A percentile compares a stretch with the other conserved stretches of the same genome.
Evolutionary conservation across 1,140 invertebrate genomes (phyloP).

Genomic region (Drosophila eugracilis): DNA sequence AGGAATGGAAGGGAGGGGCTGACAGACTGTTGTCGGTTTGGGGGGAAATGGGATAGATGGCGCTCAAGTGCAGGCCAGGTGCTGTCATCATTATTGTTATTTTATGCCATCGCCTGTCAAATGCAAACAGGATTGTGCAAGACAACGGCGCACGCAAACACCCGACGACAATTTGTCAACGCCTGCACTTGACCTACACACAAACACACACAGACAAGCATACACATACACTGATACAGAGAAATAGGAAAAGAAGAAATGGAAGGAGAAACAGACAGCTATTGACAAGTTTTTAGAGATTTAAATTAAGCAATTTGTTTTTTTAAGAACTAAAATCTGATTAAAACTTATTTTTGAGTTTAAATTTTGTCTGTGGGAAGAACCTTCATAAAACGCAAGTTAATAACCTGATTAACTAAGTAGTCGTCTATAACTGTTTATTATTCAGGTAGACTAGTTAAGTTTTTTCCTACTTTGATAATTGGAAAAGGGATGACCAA

Average conservation of each 20-base stretch:
- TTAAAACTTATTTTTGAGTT: not conserved
- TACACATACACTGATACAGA: not conserved
- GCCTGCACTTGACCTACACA: constrained; percentile 74
- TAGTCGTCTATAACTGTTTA: not conserved
- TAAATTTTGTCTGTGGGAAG: too few species aligned
- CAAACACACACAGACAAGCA: constrained; percentile 31
- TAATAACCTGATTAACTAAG: too few species aligned
- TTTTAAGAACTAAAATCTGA: not conserved
- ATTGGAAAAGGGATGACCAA: constrained; percentile 7
- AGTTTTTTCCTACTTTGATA: too few species aligned
- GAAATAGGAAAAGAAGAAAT: too few species aligned
- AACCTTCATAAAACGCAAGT: too few species aligned
- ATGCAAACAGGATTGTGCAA: constrained; percentile 67
- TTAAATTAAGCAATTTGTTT: too few species aligned
- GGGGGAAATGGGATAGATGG: constrained; percentile 17
- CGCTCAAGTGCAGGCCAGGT: constrained; percentile 34
- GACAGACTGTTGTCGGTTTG: not conserved
- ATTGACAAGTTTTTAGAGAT: not conserved
- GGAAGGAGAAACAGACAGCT: too few species aligned
- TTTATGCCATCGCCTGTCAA: constrained; percentile 74
- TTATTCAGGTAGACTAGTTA: too few species aligned
- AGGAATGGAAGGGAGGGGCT: constrained; percentile 8
- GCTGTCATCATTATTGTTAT: constrained; percentile 56
- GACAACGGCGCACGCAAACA: constrained; percentile 42
- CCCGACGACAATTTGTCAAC: constrained; percentile 71